Evolutionary conservation across 2,797 vertebrate genomes (phyloP), one percentile per base, ranked within the genome.

Genomic region (Anolis apletophallus): DNA sequence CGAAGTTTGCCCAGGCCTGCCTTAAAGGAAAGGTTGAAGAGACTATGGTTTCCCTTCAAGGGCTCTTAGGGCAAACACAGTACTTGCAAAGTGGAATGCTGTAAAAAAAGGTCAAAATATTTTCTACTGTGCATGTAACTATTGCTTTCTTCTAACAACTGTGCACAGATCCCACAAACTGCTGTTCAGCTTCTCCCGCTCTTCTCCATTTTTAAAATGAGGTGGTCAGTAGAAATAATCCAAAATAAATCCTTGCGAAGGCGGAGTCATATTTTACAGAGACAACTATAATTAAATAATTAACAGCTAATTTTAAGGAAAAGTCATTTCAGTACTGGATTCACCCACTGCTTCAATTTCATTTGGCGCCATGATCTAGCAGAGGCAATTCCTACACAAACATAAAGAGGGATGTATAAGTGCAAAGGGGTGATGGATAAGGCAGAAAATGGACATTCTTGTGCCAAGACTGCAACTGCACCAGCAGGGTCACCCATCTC

Each of bases 81-180:
- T 91, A 89, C 87, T 91, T 93, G 91, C 88, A 89, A 94, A 79
- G 88, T 93, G 92, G 93, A 91, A 93, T 29, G 81, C 92, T 90
- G 83, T 91, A 85, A 73, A 93, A 88, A 93, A 88, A 90, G 94
- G 95, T 94, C 91, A 93, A 95, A 92, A 94, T 97, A 97, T 96
- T 97, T 96, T 97, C 94, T 97, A 97, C 95, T 46, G 94, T 96
- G 94, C 96, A 97, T 93, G 94, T 96, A 72, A 95, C 92, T 96
- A 96, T 95, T 96, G 96, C 96, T 96, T 96, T 96, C 94, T 95
- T 96, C 94, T 94, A 95, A 96, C 57, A 74, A 46, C 95, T 94
- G 94, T 94, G 88, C 5, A 61, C 93, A 94, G 87, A 95, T 92
- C 93, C 94, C 94, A 97, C 97, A 89, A 94, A 91, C 93, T 94